Percentiles rank a stretch among this genome's conserved stretches.
Conservation (phyloP, 2,113 vertebrate genomes). For the Etia nguti region DNA sequence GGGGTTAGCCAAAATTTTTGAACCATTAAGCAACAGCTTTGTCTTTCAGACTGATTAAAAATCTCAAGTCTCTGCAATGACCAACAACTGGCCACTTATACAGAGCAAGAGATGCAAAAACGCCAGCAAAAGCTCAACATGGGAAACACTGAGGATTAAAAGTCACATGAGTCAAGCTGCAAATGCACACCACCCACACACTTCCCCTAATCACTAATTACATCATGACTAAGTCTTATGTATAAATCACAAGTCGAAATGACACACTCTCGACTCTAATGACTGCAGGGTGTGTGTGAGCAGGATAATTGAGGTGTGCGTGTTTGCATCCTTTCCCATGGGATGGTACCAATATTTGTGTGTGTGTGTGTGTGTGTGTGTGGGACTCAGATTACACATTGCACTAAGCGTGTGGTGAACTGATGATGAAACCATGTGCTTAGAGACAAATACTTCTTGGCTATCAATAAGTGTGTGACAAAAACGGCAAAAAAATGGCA, state of each 20-base stretch:
- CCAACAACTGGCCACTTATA: background rate
- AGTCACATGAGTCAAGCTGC: slow-evolving; percentile 43
- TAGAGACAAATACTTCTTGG: slow-evolving; percentile 11
- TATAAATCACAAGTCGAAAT: slow-evolving; percentile 58
- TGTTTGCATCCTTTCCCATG: slow-evolving; percentile 53
- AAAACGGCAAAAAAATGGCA: fast-evolving
- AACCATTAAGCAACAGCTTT: background rate
- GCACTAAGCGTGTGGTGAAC: slow-evolving; percentile 19
- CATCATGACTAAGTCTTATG: slow-evolving; percentile 47
- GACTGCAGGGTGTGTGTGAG: slow-evolving; percentile 57
- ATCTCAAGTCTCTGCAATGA: background rate
- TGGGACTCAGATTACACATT: slow-evolving; percentile 21
- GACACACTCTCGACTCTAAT: slow-evolving; percentile 48
- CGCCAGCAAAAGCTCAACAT: background rate
- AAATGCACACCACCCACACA: slow-evolving; percentile 54
- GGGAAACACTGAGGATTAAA: slow-evolving; percentile 33
- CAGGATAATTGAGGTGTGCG: slow-evolving; percentile 46
- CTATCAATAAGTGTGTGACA: background rate
- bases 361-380: background rate
- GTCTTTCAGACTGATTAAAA: background rate
- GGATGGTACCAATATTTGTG: slow-evolving; percentile 24
- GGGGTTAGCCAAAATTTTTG: background rate
- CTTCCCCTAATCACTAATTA: slow-evolving; percentile 65
- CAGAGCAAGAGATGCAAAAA: background rate
- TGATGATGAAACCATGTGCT: slow-evolving; percentile 38